phyloP scores from a whole-genome alignment of 2,797 vertebrate genomes.

The Furcifer pardalis region DNA sequence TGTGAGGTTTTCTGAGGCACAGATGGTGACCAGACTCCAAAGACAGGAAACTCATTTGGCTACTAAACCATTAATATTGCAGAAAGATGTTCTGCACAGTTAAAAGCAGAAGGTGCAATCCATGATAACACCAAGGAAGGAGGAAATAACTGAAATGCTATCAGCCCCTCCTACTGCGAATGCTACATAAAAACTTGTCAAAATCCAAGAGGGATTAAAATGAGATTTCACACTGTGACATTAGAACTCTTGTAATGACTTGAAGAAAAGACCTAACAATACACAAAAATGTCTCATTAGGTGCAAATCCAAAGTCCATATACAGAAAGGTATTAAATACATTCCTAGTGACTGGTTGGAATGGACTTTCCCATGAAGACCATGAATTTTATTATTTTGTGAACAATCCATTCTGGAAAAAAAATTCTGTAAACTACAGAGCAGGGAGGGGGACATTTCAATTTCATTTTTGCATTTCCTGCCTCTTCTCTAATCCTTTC shows the following conservation, averaged over 20 bases:
- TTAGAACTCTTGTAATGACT: neutral
- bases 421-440: neutral
- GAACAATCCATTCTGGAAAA: slow-evolving; percentile 22
- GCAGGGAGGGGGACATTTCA: no score
- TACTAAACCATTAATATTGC: neutral
- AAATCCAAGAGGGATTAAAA: slow-evolving; percentile 18
- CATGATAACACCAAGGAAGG: neutral
- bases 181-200: neutral
- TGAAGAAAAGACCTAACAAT: neutral
- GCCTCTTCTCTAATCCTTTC: neutral
- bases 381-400: slow-evolving; percentile 1
- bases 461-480: neutral
- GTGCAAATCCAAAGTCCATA: slow-evolving; percentile 33
- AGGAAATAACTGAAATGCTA: neutral
- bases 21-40: neutral
- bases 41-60: neutral
- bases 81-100: neutral
- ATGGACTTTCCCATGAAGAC: slow-evolving; percentile 40
- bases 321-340: neutral
- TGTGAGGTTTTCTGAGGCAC: neutral
- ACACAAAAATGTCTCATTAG: slow-evolving; percentile 21
- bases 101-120: slow-evolving; percentile 21
- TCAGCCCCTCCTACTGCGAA: neutral
- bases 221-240: slow-evolving; percentile 37
- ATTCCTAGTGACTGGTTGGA: slow-evolving; percentile 18